A percentile compares a stretch with the other conserved stretches of the same genome.
These are phyloP conservation scores for Ophthalmolycus amberensis DNA, from an alignment of 2,113 vertebrate genomes.

Conservation along the genomic window DNA sequence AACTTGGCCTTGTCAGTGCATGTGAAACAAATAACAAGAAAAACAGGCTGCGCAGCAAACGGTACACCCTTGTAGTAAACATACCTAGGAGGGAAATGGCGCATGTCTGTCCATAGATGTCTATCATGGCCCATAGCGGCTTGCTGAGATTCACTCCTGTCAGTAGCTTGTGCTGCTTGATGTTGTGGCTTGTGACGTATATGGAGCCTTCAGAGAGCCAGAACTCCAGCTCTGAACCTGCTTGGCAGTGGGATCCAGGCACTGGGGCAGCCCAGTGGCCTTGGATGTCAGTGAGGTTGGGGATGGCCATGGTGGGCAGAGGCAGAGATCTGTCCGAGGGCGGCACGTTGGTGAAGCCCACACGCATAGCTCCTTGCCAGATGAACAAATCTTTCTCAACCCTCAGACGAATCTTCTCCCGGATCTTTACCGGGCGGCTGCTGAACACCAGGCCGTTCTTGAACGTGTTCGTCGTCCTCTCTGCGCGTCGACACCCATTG, in stretches of 20 bases:
- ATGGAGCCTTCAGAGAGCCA: constrained; percentile 84
- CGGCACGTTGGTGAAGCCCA: constrained; percentile 86
- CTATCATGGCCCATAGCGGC: constrained; percentile 88
- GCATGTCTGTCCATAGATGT: constrained; percentile 87
- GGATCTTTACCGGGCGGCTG: constrained; percentile 73
- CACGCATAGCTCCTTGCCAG: constrained; percentile 85
- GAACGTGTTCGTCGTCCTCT: constrained; percentile 71
- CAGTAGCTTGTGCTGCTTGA: constrained; percentile 10
- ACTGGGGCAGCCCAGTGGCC: constrained; percentile 82
- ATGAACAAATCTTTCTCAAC: constrained; percentile 35
- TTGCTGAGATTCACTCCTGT: constrained; percentile 53
- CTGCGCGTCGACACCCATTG: constrained; percentile 45
- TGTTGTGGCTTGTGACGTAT: constrained; percentile 22
- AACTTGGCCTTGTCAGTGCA: too few relatives aligned
- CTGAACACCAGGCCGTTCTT: constrained; percentile 86
- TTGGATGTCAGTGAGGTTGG: constrained; percentile 75
- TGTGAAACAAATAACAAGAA: not conserved
- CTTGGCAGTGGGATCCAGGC: constrained; percentile 14
- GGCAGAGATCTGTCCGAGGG: constrained; percentile 75
- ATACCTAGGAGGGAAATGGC: constrained; percentile 84
- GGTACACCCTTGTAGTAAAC: constrained; percentile 29
- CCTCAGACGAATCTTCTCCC: constrained; percentile 81
- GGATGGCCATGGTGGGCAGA: constrained; percentile 83
- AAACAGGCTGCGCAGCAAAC: not conserved
- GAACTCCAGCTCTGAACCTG: constrained; percentile 79